Base-by-base conservation (phyloP, 2,888 invertebrate species). In the Acronicta aceris region DNA sequence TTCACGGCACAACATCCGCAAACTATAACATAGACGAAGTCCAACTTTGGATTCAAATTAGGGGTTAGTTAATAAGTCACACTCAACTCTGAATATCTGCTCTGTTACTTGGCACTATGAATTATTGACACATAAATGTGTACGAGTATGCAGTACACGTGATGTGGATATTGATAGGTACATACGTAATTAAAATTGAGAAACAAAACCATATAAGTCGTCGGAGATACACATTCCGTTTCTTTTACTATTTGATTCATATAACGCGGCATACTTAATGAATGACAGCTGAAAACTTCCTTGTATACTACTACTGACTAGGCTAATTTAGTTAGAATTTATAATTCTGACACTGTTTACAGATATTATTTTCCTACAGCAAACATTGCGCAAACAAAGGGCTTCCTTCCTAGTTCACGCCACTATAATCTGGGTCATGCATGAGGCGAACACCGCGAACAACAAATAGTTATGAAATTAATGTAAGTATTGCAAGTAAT, bases 371-470 rank as follows among this genome's bases (percentile, higher is more conserved):
- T 83, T 74, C 74, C 59, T 66, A 79, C 77, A 67, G 78, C 77
- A 86, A 86, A 88, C 83, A 84, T 88, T 87, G 81, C 82, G 81
- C 80, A 81, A 82, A 83, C 65, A 67, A 80, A 78, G 82, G 84
- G 81, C 59, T 82, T 87, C 79, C 82, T 87, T 86, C 84, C 81
- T 81, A 85, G 82, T 85, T 82, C 84, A 86, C 83, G 81, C 83
- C 78, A 77, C 78, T 52, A 76, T 74, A 83, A 89, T 86, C 79
- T 90, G 74, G 91, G 90, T 89, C 86, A 89, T 81, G 83, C 79
- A n/a, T n/a, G n/a, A n/a, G 80, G 86, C 83, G 83, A 84, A 70
- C 63, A 60, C 56, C 42, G 58, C 52, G 59, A 56, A 59, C 56
- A 59, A 59, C 52, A 66, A 74, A 71, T 57, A 64, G 50, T 77